Evolutionary conservation across 2,797 vertebrate species (phyloP), one percentile per base, ranked within the genome.

Genomic region (Xenopus petersii): DNA sequence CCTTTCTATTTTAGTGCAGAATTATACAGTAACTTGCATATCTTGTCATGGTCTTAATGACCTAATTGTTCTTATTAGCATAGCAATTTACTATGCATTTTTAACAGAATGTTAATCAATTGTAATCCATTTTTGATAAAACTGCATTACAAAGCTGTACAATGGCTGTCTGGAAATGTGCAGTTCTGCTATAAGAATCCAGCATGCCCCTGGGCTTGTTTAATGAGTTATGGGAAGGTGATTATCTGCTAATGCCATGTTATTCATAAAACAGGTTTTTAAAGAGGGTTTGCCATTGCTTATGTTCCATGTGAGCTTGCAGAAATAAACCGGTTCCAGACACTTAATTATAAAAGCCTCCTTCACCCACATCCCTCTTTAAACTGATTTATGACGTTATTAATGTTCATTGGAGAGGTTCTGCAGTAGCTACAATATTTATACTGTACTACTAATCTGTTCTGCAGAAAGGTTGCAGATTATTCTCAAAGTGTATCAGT

Each of bases 41-140:
- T 79, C 71, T 64, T 79, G 70, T 70, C 71, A 79, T 70, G 71
- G 77, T 66, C 74, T 79, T 79, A 79, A 79, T 79, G 69, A 67
- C 63, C 67, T 79, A 79, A 79, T 79, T 79, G 67, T 71, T 70
- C 74, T 79, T 62, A 79, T 79, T 79, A 74, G 77, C 77, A 79
- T 79, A 79, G 67, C 77, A 79, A 79, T 79, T 79, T 74, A 79
- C 77, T 74, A 79, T 74, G 77, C 77, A 74, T 79, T 79, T 77
- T 79, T 79, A 79, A 51, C 71, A 74, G 77, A 74, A 54, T 78
- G 76, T 74, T 79, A 79, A 79, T 74, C 77, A 79, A 79, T 79
- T 79, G 77, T 79, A 79, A 79, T 79, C 77, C 77, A 79, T 79
- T 79, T 79, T 74, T 79, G 77, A 79, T 79, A 79, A 79, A 79